Percentiles rank a stretch among this genome's conserved stretches.
Evolutionary conservation across 2,888 invertebrate genomes (phyloP).

Genomic region (Drosophila mettleri): DNA sequence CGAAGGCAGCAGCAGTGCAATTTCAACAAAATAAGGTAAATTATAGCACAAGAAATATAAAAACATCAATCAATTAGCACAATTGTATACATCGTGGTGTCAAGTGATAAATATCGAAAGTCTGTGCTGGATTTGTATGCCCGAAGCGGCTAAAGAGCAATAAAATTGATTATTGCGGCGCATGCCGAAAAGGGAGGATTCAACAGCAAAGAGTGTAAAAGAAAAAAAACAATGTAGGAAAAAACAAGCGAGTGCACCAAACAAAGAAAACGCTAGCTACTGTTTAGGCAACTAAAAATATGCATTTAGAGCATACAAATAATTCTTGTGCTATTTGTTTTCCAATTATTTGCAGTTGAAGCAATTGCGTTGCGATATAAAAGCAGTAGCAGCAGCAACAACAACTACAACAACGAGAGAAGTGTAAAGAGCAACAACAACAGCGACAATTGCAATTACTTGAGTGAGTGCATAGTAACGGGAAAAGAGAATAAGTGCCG

Average conservation of each 20-base stretch:
- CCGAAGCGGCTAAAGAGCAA: conserved; percentile 15
- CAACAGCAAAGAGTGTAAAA: conserved; percentile 46
- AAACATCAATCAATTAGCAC: conserved; percentile 58
- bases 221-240: conserved; percentile 52
- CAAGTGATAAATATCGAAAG: conserved; percentile 18
- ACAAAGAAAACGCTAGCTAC: conserved; percentile 57
- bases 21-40: conserved; percentile 81
- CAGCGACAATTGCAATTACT: conserved; percentile 52
- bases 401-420: conserved; percentile 23
- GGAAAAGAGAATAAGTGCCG: conserved; percentile 33
- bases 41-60: conserved; percentile 44
- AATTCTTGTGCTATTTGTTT: conserved; percentile 24
- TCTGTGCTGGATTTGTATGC: conserved; percentile 21
- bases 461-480: conserved; percentile 55
- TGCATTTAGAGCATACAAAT: conserved; percentile 36
- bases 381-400: conserved; percentile 36
- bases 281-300: conserved; percentile 24
- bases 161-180: conserved; percentile 78
- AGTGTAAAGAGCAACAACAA: conserved; percentile 17
- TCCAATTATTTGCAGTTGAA: conserved; percentile 62
- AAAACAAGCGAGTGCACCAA: conserved; percentile 54
- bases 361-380: conserved; percentile 65
- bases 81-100: conserved; percentile 20
- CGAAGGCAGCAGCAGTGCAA: conserved; percentile 62
- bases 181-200: conserved; percentile 79